Evolutionary conservation across 92 coral and sea anemone species (phyloP).

Genomic region (Parazoanthus swiftii): DNA sequence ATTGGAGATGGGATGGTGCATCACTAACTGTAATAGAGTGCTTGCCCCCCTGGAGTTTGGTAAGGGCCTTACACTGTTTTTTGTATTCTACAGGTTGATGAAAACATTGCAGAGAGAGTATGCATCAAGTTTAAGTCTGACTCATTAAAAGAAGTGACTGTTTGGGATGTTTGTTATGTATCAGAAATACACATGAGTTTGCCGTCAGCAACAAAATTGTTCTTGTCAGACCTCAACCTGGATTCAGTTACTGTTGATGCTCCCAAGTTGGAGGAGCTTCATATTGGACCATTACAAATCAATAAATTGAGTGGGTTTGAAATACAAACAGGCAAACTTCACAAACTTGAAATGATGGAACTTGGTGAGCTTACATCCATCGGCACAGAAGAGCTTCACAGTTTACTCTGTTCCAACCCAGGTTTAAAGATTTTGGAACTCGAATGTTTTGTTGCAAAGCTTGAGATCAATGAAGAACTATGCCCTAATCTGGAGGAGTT

Average conservation of each 20-base stretch:
- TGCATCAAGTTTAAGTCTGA: constrained; percentile 44
- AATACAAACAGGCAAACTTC: constrained; percentile 29
- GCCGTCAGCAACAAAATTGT: constrained; percentile 45
- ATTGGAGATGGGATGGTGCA: no score
- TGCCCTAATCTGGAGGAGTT: constrained; percentile 48
- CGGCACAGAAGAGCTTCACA: background rate
- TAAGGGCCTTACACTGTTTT: background rate
- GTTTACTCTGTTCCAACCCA: constrained; percentile 30
- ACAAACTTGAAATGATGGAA: constrained; percentile 37
- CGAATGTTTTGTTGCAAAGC: constrained; percentile 43
- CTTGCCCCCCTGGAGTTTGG: no score
- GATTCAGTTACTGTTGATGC: constrained; percentile 47
- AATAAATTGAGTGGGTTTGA: constrained; percentile 8
- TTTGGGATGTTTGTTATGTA: constrained; percentile 60
- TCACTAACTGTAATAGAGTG: no score
- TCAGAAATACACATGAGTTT: constrained; percentile 44
- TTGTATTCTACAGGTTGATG: constrained; percentile 47
- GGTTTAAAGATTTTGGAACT: constrained; percentile 42
- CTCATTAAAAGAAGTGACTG: constrained; percentile 43
- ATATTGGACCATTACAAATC: constrained; percentile 49
- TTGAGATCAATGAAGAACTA: constrained; percentile 58
- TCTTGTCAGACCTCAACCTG: constrained; percentile 56
- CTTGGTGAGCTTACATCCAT: constrained; percentile 9
- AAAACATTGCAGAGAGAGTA: constrained; percentile 26
- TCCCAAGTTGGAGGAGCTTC: constrained; percentile 52